Evolutionary conservation across 2,888 invertebrate species (phyloP).

Genomic region (Acleris emargana): DNA sequence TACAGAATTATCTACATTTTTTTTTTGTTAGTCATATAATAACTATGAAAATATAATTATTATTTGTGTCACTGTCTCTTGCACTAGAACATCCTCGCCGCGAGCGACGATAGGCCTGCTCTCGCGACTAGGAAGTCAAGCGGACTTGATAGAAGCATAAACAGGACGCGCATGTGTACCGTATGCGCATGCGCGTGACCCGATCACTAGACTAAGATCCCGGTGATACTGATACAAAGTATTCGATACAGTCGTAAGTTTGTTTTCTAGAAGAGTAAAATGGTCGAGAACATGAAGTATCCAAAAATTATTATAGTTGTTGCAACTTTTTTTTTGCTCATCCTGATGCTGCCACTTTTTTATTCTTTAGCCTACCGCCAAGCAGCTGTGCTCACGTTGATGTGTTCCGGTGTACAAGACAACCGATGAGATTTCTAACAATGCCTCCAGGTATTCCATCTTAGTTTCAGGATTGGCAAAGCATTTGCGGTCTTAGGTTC

Average conservation of each 20-base stretch:
- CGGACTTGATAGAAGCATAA: conserved; percentile 28
- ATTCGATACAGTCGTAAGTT: neutral
- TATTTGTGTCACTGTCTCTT: conserved; percentile 2
- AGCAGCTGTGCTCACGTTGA: no score
- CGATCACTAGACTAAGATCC: conserved; percentile 14
- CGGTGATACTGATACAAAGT: neutral
- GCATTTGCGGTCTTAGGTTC: no score
- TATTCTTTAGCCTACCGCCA: no score
- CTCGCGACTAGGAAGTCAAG: conserved; percentile 29
- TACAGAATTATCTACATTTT: no score
- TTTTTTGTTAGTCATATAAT: neutral
- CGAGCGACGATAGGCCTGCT: conserved; percentile 26
- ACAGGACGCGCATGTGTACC: conserved; percentile 29
- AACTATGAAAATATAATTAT: neutral
- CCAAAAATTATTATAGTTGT: no score
- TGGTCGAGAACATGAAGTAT: neutral
- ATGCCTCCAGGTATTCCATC: no score
- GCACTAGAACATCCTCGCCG: conserved; percentile 19
- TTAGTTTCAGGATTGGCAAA: no score
- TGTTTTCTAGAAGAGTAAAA: neutral
- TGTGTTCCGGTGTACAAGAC: no score
- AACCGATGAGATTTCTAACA: no score
- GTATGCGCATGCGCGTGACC: conserved; percentile 25
- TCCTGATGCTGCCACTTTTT: no score
- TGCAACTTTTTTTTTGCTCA: no score